Percentiles rank a stretch among this genome's conserved stretches.
These are phyloP conservation scores for Solea senegalensis DNA, from an alignment of 2,113 vertebrate genomes.

Conservation along the genomic window DNA sequence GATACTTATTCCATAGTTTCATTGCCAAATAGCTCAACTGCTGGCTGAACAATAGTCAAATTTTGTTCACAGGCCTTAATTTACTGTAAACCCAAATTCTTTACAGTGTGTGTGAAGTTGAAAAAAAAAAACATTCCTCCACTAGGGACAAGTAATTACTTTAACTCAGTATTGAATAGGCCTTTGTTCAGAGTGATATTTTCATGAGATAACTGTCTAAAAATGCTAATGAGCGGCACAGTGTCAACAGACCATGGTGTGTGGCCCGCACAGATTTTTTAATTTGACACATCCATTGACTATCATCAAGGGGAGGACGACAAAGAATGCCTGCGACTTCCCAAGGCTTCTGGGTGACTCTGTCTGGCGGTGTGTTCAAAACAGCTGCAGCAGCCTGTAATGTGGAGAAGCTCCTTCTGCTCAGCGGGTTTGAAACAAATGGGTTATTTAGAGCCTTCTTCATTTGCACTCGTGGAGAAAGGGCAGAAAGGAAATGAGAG, in stretches of 20 bases:
- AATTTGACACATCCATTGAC: conserved; percentile 63
- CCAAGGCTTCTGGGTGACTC: conserved; percentile 46
- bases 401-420: conserved; percentile 56
- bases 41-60: neutral
- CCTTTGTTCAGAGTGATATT: conserved; percentile 59
- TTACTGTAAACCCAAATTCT: neutral
- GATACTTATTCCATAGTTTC: no score
- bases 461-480: conserved; percentile 76
- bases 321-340: conserved; percentile 31
- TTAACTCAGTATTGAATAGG: conserved; percentile 42
- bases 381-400: conserved; percentile 49
- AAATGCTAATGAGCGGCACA: conserved; percentile 67
- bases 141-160: conserved; percentile 53
- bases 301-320: conserved; percentile 49
- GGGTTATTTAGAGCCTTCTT: conserved; percentile 75
- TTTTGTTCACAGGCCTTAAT: neutral
- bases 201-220: conserved; percentile 52
- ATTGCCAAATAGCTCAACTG: no score
- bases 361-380: conserved; percentile 44
- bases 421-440: conserved; percentile 70
- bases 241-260: conserved; percentile 47
- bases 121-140: conserved; percentile 16
- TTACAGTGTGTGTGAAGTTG: conserved; percentile 6
- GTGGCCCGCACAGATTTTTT: conserved; percentile 45
- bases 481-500: conserved; percentile 72